Evolutionary conservation across 2,113 vertebrate genomes (phyloP).

Genomic region (Poeciliopsis prolifica): DNA sequence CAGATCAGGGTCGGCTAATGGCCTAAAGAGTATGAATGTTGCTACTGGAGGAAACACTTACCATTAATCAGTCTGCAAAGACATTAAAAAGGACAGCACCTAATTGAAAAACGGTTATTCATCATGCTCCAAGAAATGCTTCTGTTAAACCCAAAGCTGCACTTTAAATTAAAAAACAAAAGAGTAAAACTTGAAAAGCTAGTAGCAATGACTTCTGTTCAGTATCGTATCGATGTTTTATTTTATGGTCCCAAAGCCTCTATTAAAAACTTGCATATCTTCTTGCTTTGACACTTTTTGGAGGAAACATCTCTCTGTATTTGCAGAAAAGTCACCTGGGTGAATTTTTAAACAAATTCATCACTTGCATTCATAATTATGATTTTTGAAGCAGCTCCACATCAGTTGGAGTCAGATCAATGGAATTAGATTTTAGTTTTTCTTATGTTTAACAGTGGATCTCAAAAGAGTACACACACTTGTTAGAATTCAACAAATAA

Average conservation of each 20-base stretch:
- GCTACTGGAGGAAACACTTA: slow-evolving; percentile 58
- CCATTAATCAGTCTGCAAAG: slow-evolving; percentile 60
- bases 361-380: slow-evolving; percentile 47
- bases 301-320: slow-evolving; percentile 38
- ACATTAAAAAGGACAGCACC: slow-evolving; percentile 54
- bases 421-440: slow-evolving; percentile 4
- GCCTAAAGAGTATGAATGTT: slow-evolving; percentile 61
- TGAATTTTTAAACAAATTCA: slow-evolving; percentile 44
- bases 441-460: background rate
- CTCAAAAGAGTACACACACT: too few relatives aligned
- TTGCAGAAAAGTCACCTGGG: slow-evolving; percentile 30
- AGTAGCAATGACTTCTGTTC: slow-evolving; percentile 13
- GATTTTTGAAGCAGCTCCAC: slow-evolving; percentile 45
- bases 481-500: too few relatives aligned
- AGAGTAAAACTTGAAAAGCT: slow-evolving; percentile 13
- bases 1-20: slow-evolving; percentile 63
- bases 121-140: slow-evolving; percentile 34
- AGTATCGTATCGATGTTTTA: slow-evolving; percentile 14
- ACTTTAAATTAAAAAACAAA: slow-evolving; percentile 20
- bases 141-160: slow-evolving; percentile 17
- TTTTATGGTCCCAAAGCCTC: slow-evolving; percentile 31
- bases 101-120: slow-evolving; percentile 39
- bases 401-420: slow-evolving; percentile 9
- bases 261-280: slow-evolving; percentile 22
- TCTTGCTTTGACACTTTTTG: slow-evolving; percentile 35